Conservation (phyloP, 37 sponge, comb jelly and placozoan species). For the Dysidea cf. avara region DNA sequence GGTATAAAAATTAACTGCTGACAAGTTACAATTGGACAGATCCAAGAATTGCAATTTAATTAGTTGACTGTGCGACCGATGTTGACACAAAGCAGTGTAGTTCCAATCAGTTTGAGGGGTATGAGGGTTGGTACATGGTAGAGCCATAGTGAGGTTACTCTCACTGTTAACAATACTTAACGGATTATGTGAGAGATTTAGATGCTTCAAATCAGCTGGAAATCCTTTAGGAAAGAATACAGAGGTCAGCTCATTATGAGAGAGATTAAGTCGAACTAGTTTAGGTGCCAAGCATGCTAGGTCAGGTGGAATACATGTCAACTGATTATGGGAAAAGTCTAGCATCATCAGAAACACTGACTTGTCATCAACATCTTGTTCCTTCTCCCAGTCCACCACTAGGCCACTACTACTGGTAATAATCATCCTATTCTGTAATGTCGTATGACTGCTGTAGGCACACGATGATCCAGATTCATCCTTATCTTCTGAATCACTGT, state of each 20-base stretch:
- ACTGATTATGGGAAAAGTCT: constrained; percentile 62
- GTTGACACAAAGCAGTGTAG: constrained; percentile 44
- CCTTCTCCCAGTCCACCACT: constrained; percentile 29
- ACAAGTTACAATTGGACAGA: constrained; percentile 36
- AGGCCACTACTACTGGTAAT: constrained; percentile 45
- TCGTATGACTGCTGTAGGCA: constrained; percentile 2
- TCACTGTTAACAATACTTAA: constrained; percentile 43
- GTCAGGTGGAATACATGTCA: constrained; percentile 57
- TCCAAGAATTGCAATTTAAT: constrained; percentile 43
- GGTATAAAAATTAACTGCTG: constrained; percentile 34
- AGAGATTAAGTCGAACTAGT: constrained; percentile 60
- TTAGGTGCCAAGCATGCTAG: constrained; percentile 83
- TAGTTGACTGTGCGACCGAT: constrained; percentile 35
- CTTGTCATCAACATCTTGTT: constrained; percentile 16
- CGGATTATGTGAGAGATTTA: constrained; percentile 62
- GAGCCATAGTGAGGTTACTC: constrained; percentile 16
- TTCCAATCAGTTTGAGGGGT: constrained; percentile 10
- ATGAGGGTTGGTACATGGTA: constrained; percentile 55
- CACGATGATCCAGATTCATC: no score
- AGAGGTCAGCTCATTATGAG: constrained; percentile 50
- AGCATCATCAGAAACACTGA: constrained; percentile 53
- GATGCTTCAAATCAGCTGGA: constrained; percentile 49
- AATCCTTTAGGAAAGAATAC: constrained; percentile 54
- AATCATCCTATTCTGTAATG: constrained; percentile 61
- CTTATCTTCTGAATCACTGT: no score